Evolutionary conservation across 2,888 invertebrate genomes (phyloP).

Genomic region (Mystacides longicornis): DNA sequence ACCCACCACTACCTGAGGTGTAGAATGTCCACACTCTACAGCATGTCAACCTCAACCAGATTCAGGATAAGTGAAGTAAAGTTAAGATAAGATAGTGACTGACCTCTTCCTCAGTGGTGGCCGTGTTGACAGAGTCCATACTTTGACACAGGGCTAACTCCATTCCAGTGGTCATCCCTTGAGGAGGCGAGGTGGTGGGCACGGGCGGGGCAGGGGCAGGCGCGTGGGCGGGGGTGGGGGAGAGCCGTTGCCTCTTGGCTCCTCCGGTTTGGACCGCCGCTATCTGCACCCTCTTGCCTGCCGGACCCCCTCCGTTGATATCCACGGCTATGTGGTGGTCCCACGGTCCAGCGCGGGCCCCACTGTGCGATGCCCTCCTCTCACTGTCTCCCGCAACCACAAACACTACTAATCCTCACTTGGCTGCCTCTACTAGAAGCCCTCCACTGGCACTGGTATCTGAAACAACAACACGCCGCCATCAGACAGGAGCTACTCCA

Average conservation of each 20-base stretch:
- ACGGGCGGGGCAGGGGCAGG: constrained; percentile 34
- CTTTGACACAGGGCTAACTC: constrained; percentile 83
- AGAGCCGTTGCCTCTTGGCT: constrained; percentile 56
- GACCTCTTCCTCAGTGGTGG: constrained; percentile 96
- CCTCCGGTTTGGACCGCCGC: constrained; percentile 53
- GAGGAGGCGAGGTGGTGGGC: constrained; percentile 39
- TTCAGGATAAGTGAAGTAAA: too few relatives aligned
- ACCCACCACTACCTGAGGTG: too few relatives aligned
- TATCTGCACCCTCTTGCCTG: constrained; percentile 53
- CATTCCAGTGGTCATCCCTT: constrained; percentile 40
- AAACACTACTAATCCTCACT: too few relatives aligned
- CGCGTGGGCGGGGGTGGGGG: constrained; percentile 46
- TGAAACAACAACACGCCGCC: too few relatives aligned
- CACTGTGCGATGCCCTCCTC: background rate
- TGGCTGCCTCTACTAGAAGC: too few relatives aligned
- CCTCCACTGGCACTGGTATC: too few relatives aligned
- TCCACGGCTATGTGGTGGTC: constrained; percentile 47
- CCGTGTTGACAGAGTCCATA: constrained; percentile 96
- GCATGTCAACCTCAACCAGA: too few relatives aligned
- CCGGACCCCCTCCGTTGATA: constrained; percentile 50
- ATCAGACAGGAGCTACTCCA: too few relatives aligned
- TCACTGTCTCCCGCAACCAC: too few relatives aligned
- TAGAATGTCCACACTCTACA: too few relatives aligned
- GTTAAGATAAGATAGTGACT: too few relatives aligned
- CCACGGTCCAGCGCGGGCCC: constrained; percentile 26